Base-by-base conservation (phyloP, 2,797 vertebrate species). In the Lepus townsendii region DNA sequence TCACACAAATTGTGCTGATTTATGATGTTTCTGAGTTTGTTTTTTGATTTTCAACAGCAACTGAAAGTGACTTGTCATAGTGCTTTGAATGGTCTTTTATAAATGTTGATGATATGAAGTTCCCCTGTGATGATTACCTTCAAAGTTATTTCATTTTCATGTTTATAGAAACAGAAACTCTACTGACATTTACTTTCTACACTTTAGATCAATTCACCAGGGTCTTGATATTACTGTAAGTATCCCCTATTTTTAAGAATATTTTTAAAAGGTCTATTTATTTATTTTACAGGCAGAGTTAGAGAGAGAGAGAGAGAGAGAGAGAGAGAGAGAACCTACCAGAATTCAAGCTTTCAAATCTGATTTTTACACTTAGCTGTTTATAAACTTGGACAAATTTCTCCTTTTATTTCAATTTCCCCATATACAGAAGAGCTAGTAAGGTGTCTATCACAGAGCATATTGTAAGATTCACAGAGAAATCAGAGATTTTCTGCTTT, bases 331-430 rank as follows among this genome's bases (percentile, higher is more conserved):
- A 47, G 42, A 47, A 47, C 9, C 42, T 47, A 47, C 42, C 42
- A 47, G 42, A 47, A 47, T 47, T 47, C 42, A 71, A 50, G 62
- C 5, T 87, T 90, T 93, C 26, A 68, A 38, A 79, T 76, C 30
- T 91, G 76, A 80, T 57, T 93, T 90, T 95, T 82, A 88, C 10
- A 60, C 20, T 82, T 71, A 50, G 3, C 87, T 27, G 32, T 24
- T 90, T 30, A 91, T 72, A 89, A 93, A 95, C 32, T 82, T 82
- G 42, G 57, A 71, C 69, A 95, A 91, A 78, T 71, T 82, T 91
- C 88, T 76, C 62, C 13, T 60, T 42, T 69, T 42, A 90, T 87
- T 95, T 94, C 62, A 32, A 78, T 85, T 93, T 93, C 27, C 42
- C 35, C 60, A 8, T 17, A 12, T 80, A 75, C n/a, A 79, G 93